Evolutionary conservation across 64 coral and sea anemone genomes (phyloP), one percentile per base, ranked within the genome.

Genomic region (Orbicella faveolata): DNA sequence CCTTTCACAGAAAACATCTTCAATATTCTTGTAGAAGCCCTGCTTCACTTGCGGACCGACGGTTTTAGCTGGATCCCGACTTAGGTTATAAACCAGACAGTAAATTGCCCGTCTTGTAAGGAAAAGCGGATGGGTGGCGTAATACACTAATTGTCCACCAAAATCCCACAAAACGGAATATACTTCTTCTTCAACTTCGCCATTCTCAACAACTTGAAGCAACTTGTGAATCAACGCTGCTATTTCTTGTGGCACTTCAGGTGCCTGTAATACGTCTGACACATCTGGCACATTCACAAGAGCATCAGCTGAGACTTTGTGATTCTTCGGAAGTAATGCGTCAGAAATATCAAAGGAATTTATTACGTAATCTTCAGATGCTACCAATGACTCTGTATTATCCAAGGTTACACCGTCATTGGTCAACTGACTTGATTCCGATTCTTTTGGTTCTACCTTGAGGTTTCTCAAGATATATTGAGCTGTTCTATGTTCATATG

Each of bases 111-210:
- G 19, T 13, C 2, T 15, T 36, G 81, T 84, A 2, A 72, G 26
- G 9, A 65, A 67, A 3, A 67, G n/a, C 13, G 81, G 33, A 10
- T 84, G 61, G 34, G 61, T 84, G 33, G 1, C 14, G 20, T 67
- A 84, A 18, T 72, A 84, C 1, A 67, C 66, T 2, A 9, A 65
- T 19, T 72, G 66, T 13, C 61, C 61, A 16, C 37, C 61, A 37
- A 84, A 84, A 35, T 84, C 66, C 81, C 66, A 67, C 61, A 84
- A 33, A 4, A 17, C 12, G 3, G 81, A 72, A 19, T 67, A 84
- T 0, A 67, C 23, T 12, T 67, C 33, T 23, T 79, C 77, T 2
- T 79, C 21, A 2, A 30, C 52, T 54, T 79, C 20, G 5, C 14
- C 0, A 10, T 1, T 55, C 6, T 30, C 17, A 30, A 1, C 66